These are phyloP conservation scores for Sebastes baramenuke DNA, from an alignment of 2,797 vertebrate species.

Conservation along the genomic window DNA sequence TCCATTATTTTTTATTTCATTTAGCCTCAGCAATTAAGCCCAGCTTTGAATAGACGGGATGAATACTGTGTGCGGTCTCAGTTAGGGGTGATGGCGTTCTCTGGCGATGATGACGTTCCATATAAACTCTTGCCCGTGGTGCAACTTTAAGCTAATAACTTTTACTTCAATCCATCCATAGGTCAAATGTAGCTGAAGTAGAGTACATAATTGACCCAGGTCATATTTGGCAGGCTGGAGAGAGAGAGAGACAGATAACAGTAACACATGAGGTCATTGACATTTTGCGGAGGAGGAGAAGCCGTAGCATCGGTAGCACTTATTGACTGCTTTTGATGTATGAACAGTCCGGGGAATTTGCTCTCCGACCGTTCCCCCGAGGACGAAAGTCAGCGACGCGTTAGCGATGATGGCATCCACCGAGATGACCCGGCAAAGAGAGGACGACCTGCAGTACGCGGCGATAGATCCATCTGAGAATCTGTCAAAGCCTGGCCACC, in stretches of 20 bases:
- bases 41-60: not conserved
- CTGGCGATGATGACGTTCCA: not conserved
- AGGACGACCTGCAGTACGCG: conserved; percentile 11
- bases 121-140: not conserved
- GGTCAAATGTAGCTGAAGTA: conserved; percentile 20
- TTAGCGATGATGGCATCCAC: conserved; percentile 46
- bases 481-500: not conserved
- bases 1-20: not conserved
- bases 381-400: conserved; percentile 37
- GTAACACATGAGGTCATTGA: conserved; percentile 26
- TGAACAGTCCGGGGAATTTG: conserved; percentile 37
- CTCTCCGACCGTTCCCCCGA: not conserved
- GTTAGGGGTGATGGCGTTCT: not conserved
- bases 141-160: conserved; percentile 8
- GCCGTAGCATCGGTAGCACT: conserved; percentile 24
- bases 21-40: not conserved
- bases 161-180: conserved; percentile 10
- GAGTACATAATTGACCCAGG: conserved; percentile 18
- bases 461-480: conserved; percentile 16
- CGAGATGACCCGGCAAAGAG: conserved; percentile 43
- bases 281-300: conserved; percentile 35
- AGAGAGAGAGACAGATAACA: conserved; percentile 20
- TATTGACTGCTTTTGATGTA: conserved; percentile 60
- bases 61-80: not conserved
- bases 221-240: conserved; percentile 1